Conservation (phyloP, 2,113 vertebrate species). For the Petromus typicus region DNA sequence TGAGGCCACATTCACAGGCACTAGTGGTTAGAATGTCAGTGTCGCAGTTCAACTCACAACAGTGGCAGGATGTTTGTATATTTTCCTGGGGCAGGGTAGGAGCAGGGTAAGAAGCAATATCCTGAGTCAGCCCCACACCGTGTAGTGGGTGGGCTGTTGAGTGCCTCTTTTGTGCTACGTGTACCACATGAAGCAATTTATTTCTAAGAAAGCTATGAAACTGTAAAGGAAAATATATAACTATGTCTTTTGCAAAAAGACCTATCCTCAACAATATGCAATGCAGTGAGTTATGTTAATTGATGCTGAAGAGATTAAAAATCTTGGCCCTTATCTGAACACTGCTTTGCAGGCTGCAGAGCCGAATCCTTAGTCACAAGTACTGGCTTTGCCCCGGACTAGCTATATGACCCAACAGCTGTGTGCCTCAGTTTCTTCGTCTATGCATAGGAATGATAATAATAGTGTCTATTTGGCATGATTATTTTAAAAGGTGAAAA, state of each 20-base stretch:
- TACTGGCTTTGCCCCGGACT: neutral
- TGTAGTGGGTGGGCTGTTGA: neutral
- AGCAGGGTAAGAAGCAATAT: neutral
- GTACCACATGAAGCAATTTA: neutral
- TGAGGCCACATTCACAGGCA: neutral
- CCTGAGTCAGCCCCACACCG: neutral
- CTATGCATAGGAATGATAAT: neutral
- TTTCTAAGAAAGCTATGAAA: constrained; percentile 1
- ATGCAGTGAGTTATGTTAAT: neutral
- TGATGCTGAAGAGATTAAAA: constrained; percentile 1
- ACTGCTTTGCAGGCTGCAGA: neutral
- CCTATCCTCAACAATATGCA: neutral
- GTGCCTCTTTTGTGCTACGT: neutral
- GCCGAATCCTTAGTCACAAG: neutral
- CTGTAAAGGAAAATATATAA: neutral
- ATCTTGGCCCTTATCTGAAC: neutral
- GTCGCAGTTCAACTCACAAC: neutral
- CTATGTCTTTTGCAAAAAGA: neutral
- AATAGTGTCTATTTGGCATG: neutral
- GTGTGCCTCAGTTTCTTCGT: neutral
- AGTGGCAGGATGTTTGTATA: neutral
- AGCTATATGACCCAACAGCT: neutral
- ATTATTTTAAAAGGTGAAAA: neutral
- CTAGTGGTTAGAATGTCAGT: neutral
- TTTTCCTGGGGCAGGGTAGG: neutral